These are phyloP conservation scores for Drosophila azteca DNA, from an alignment of 1,140 invertebrate genomes.

Conservation along the genomic window DNA sequence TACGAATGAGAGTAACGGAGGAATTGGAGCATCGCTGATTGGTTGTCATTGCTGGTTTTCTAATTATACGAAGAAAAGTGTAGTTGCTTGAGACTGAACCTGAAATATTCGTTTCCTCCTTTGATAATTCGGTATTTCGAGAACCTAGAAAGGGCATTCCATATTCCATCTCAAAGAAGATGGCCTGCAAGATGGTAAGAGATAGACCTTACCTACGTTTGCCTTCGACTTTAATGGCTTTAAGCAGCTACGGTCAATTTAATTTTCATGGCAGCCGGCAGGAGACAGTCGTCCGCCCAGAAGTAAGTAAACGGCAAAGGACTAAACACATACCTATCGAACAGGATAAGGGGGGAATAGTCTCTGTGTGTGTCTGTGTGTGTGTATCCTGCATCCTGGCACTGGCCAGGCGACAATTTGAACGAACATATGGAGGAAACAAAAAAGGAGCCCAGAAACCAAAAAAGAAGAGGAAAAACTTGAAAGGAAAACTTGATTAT, in stretches of 20 bases:
- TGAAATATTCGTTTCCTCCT: neutral
- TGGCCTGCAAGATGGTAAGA: neutral
- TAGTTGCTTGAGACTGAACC: too few species aligned
- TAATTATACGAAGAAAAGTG: too few species aligned
- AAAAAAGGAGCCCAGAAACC: conserved; percentile 20
- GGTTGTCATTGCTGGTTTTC: too few species aligned
- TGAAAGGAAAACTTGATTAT: conserved; percentile 83
- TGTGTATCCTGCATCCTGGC: conserved; percentile 58
- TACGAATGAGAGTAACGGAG: too few species aligned
- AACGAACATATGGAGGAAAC: conserved; percentile 65
- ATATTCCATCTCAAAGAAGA: neutral
- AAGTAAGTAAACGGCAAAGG: conserved; percentile 64
- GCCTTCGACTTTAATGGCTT: conserved; percentile 74
- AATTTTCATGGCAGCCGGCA: conserved; percentile 73
- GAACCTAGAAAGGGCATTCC: conserved; percentile 7
- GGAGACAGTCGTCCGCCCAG: conserved; percentile 17
- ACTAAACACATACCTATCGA: conserved; percentile 37
- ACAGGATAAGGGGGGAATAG: too few species aligned
- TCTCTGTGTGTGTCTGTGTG: conserved; percentile 11
- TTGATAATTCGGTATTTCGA: neutral
- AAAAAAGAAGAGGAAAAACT: conserved; percentile 45
- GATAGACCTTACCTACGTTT: neutral
- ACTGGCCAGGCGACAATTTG: conserved; percentile 69
- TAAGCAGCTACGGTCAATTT: conserved; percentile 83
- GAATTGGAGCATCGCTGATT: too few species aligned